These are phyloP conservation scores for Arrhopalites spinosus DNA, from an alignment of 2,888 invertebrate genomes.

Conservation along the genomic window DNA sequence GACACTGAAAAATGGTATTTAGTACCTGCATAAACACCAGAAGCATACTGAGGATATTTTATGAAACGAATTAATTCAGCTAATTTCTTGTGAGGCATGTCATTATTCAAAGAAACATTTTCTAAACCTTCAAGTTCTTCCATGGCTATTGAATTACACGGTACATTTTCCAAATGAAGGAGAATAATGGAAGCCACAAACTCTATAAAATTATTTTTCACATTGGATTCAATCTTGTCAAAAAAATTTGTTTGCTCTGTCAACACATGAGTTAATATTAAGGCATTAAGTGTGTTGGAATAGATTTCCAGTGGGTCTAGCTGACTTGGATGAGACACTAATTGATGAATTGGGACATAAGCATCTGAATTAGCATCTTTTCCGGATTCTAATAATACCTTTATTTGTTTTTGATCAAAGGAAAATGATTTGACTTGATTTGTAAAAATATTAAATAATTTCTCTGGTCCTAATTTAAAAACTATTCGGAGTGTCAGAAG, in stretches of 20 bases:
- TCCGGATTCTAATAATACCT: neutral
- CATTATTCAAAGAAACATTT: slow-evolving; percentile 28
- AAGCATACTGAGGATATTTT: slow-evolving; percentile 63
- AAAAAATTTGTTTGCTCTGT: slow-evolving; percentile 43
- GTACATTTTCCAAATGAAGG: slow-evolving; percentile 77
- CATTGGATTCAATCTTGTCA: slow-evolving; percentile 25
- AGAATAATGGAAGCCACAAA: slow-evolving; percentile 63
- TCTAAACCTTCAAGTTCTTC: slow-evolving; percentile 49
- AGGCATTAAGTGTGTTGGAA: slow-evolving; percentile 46
- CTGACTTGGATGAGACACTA: slow-evolving; percentile 42
- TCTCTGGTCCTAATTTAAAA: slow-evolving; percentile 45
- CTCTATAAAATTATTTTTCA: slow-evolving; percentile 42
- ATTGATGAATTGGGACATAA: slow-evolving; percentile 47
- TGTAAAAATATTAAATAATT: slow-evolving; percentile 9
- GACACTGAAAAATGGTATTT: too few species aligned
- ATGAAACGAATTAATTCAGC: slow-evolving; percentile 40
- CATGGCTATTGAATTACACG: slow-evolving; percentile 71
- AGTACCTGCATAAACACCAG: slow-evolving; percentile 76
- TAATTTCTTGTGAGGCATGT: slow-evolving; percentile 27
- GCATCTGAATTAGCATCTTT: slow-evolving; percentile 29
- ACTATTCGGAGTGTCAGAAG: slow-evolving; percentile 49
- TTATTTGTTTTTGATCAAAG: neutral
- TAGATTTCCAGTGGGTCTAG: slow-evolving; percentile 39
- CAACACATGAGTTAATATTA: slow-evolving; percentile 44
- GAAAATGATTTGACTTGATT: neutral